Base-by-base conservation (phyloP, 1,140 invertebrate genomes). In the Bacillus rossius region DNA sequence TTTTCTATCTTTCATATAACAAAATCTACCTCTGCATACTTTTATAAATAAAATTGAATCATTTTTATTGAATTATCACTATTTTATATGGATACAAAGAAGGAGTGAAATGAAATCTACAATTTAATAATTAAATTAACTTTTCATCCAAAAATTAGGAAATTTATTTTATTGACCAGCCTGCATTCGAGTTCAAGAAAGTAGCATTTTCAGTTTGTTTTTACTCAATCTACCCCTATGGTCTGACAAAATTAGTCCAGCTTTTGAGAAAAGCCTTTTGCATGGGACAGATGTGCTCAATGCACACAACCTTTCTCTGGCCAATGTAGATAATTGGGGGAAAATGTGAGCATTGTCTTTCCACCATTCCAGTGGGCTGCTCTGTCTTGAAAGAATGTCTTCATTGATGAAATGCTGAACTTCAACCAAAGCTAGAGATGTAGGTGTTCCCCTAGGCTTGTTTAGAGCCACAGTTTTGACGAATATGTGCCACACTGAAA, bases 281-380 rank as follows among this genome's bases (percentile, higher is more conserved):
- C 59, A 57, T 8, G 59, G 53, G 4, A 60, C 59, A 20, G 59
- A 60, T 49, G 54, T 42, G 3, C 29, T 54, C 4, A 60, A 17
- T 23, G 16, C 25, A 23, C 54, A 60, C 3, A 56, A 60, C 3
- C 14, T 13, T 19, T 45, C 22, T 38, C 42, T 47, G 10, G 41
- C 50, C 3, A 60, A 3, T 43, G 22, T 8, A 29, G 14, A 25
- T 10, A 60, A 16, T 23, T 57, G 16, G 29, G 59, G 53, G 23
- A 51, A 60, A 22, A 23, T 43, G 23, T 45, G 45, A 1, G 20
- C 3, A 23, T 50, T 56, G 22, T 60, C 29, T 10, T 57, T 8
- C 49, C 48, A 53, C 59, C 59, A 60, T 22, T 20, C 14, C 2
- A 60, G n/a, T 38, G 54, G 43, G 20, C 59, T 57, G 10, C 16